Conservation (phyloP, 2,113 vertebrate genomes). For the Castor canadensis region DNA sequence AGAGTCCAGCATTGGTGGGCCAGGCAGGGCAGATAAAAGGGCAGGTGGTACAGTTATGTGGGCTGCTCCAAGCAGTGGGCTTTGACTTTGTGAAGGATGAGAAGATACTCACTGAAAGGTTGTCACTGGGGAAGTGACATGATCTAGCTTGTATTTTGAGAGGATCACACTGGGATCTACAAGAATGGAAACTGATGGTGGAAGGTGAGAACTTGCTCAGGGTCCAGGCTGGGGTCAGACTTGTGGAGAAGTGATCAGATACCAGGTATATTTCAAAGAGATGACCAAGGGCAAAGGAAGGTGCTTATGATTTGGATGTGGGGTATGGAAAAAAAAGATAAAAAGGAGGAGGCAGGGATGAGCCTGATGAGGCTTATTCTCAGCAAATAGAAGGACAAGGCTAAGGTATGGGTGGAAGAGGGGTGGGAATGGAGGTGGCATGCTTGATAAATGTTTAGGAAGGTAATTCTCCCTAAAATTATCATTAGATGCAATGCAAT, state of each 20-base stretch:
- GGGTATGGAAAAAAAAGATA: neutral
- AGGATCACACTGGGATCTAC: neutral
- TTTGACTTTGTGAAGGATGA: neutral
- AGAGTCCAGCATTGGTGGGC: neutral
- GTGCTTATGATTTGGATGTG: neutral
- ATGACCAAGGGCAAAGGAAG: neutral
- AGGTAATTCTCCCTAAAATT: neutral
- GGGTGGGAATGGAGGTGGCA: neutral
- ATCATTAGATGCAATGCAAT: neutral
- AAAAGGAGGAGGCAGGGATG: neutral
- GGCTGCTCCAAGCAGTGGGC: neutral
- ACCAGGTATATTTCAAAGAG: neutral
- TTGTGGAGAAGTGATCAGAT: neutral
- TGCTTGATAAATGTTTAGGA: no score
- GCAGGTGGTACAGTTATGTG: rapidly evolving
- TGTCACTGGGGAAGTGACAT: no score
- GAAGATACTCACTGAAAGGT: neutral
- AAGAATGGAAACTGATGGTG: neutral
- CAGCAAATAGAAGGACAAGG: neutral
- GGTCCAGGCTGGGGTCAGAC: neutral
- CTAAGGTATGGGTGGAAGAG: neutral
- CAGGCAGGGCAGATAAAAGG: rapidly evolving
- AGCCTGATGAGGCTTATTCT: neutral
- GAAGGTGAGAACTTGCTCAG: no score
- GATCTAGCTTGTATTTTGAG: neutral